phyloP scores from a whole-genome alignment of 2,888 invertebrate species.

The Seira ritae region DNA sequence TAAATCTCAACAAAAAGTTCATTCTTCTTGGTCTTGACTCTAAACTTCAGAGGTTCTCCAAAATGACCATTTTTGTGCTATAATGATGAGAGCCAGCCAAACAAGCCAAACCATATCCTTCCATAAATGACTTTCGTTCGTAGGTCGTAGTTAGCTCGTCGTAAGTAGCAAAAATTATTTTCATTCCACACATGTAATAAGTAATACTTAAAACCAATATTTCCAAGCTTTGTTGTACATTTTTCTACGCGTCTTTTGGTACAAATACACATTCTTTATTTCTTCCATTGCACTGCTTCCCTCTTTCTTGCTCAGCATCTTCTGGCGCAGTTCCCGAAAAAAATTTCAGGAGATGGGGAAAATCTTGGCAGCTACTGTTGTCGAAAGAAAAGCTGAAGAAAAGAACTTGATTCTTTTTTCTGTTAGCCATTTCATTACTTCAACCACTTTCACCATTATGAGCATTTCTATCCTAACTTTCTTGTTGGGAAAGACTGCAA shows the following conservation, averaged over 20 bases:
- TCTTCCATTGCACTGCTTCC: conserved; percentile 10
- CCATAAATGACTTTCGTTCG: neutral
- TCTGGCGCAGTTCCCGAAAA: conserved; percentile 60
- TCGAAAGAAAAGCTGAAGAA: conserved; percentile 40
- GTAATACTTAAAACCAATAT: conserved; percentile 10
- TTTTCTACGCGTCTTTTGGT: neutral
- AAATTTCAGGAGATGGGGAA: conserved; percentile 57
- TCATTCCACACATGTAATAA: conserved; percentile 37
- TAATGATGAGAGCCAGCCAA: conserved; percentile 48
- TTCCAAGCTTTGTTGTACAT: conserved; percentile 1
- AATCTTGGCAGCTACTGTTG: conserved; percentile 60
- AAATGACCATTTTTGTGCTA: neutral
- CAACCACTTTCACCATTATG: conserved; percentile 24
- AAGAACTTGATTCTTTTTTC: conserved; percentile 47
- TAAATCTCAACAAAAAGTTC: neutral
- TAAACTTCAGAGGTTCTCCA: neutral
- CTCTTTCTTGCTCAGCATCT: conserved; percentile 25
- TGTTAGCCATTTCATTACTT: conserved; percentile 56
- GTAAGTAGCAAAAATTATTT: conserved; percentile 39
- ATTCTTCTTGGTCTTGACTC: neutral
- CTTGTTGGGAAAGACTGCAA: neutral
- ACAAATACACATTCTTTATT: neutral
- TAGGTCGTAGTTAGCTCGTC: neutral
- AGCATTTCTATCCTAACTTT: neutral
- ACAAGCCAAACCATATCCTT: neutral